These are phyloP conservation scores for Lepus europaeus DNA, from an alignment of 2,113 vertebrate species.

Conservation along the genomic window DNA sequence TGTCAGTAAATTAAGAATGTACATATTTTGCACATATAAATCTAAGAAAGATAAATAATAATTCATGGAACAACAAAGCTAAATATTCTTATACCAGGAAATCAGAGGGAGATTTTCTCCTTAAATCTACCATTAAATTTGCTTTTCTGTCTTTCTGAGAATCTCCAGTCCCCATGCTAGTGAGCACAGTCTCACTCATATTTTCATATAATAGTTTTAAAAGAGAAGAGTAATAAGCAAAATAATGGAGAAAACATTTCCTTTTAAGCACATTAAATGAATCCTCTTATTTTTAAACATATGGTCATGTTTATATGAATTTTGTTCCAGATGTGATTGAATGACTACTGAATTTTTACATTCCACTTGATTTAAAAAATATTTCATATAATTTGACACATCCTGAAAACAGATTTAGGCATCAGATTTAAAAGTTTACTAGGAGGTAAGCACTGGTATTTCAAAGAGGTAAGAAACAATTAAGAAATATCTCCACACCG, in stretches of 20 bases:
- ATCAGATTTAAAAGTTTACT: slow-evolving; percentile 35
- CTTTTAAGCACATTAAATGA: not conserved
- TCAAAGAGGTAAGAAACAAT: slow-evolving; percentile 32
- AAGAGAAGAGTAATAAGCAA: not conserved
- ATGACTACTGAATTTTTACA: not conserved
- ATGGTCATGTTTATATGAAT: not conserved
- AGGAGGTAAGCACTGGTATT: slow-evolving; percentile 33
- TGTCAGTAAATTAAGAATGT: slow-evolving; percentile 13
- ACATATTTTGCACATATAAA: not conserved
- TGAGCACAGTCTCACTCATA: not conserved
- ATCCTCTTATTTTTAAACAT: slow-evolving; percentile 1
- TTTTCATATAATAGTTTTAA: slow-evolving; percentile 43
- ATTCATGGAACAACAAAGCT: not conserved
- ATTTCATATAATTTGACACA: not conserved
- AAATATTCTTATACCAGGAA: slow-evolving; percentile 9
- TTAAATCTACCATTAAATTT: not conserved
- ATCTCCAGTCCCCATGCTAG: not conserved
- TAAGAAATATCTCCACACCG: not conserved
- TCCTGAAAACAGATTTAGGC: not conserved
- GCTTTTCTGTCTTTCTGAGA: not conserved
- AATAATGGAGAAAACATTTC: slow-evolving; percentile 13
- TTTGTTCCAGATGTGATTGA: not conserved
- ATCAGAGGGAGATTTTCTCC: slow-evolving; percentile 20
- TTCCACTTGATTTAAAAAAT: slow-evolving; percentile 20
- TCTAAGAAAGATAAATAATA: slow-evolving; percentile 27